Evolutionary conservation across 2,888 invertebrate species (phyloP), one percentile per base, ranked within the genome.

Genomic region (Conus canariensis): DNA sequence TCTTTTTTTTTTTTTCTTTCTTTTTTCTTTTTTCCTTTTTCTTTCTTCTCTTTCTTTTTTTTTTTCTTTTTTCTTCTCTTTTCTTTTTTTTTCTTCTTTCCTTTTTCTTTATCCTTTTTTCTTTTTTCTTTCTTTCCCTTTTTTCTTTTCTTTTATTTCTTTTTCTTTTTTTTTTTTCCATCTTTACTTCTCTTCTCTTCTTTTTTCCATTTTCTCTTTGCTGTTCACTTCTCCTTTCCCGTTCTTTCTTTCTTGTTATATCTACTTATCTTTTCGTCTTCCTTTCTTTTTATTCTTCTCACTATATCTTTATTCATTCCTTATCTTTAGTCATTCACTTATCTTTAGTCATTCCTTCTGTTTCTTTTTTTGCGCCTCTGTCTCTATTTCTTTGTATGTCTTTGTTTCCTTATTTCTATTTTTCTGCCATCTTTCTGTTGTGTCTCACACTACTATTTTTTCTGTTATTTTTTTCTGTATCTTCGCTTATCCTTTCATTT

Each of bases 91-190:
- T 14, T 60, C 60, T 60, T 14, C 14, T 14, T 60, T 14, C 14
- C 60, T 60, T 14, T 30, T 30, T 25, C 30, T 16, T 30, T 16
- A 9, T 16, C 30, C 30, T 30, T 16, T 80, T 16, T 80, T 16
- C 25, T 16, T 80, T 8, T 30, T 16, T 80, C 30, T 80, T 16
- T 30, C 30, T 80, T 16, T 80, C 30, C 25, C 12, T 70, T 22
- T 70, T 22, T 30, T 16, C 25, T 7, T 80, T 7, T 30, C 16
- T 91, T 89, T 90, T 87, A 87, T 83, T 83, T 85, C 90, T 90
- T 91, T 70, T 82, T 85, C 87, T 74, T 87, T 88, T 83, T 90
- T 91, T 85, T 88, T 87, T 90, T 80, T 91, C 87, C 30, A 64
- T 91, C 87, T 91, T 89, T 82, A 83, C 87, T 82, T 91, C 85